Percentiles rank a stretch among this genome's conserved stretches.
phyloP scores from a whole-genome alignment of 2,888 invertebrate genomes.

The Ommatoiulus sabulosus region DNA sequence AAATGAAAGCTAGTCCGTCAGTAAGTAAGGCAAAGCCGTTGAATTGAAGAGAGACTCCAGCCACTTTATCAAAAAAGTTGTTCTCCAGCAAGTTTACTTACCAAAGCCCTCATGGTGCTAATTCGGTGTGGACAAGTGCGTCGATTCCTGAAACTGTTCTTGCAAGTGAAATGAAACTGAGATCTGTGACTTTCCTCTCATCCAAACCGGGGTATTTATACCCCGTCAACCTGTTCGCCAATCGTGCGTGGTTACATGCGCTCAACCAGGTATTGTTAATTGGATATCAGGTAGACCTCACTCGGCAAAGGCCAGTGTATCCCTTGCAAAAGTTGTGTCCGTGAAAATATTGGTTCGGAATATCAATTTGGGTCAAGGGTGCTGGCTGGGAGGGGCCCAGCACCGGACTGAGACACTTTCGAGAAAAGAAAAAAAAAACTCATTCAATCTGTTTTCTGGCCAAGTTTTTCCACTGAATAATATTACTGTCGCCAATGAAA shows the following conservation, averaged over 20 bases:
- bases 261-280: conserved; percentile 20
- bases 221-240: conserved; percentile 36
- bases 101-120: conserved; percentile 42
- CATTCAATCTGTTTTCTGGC: conserved; percentile 32
- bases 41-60: not conserved
- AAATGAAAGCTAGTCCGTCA: not conserved
- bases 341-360: conserved; percentile 49
- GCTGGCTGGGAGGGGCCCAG: conserved; percentile 38
- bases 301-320: conserved; percentile 19
- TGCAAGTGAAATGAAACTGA: conserved; percentile 40
- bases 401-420: conserved; percentile 2
- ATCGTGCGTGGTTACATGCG: conserved; percentile 44
- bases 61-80: not conserved
- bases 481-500: conserved; percentile 49
- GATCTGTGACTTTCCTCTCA: conserved; percentile 48
- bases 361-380: conserved; percentile 51
- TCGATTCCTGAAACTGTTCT: conserved; percentile 28
- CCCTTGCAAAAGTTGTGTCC: conserved; percentile 49
- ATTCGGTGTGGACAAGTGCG: not conserved
- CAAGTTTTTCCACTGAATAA: conserved; percentile 9
- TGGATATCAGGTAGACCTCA: conserved; percentile 49
- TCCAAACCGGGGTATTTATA: conserved; percentile 50
- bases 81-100: not conserved
- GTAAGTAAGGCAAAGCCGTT: no score
- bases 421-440: not conserved